These are phyloP conservation scores for Iselma pallidipennis DNA, from an alignment of 2,888 invertebrate genomes.

Conservation along the genomic window DNA sequence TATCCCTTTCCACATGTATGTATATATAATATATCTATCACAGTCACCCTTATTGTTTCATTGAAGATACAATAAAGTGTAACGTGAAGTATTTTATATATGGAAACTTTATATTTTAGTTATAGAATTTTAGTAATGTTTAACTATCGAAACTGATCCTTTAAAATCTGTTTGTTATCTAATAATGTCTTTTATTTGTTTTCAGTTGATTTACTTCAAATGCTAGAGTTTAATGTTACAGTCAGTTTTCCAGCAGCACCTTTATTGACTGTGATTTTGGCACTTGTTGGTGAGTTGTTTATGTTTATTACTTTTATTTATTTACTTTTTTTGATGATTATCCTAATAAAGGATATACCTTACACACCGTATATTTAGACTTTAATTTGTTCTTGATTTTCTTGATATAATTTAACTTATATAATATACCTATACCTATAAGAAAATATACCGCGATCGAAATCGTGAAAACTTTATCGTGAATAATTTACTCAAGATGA, in stretches of 20 bases:
- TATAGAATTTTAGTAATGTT: neutral
- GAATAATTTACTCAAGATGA: slow-evolving; percentile 21
- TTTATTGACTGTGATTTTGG: slow-evolving; percentile 94
- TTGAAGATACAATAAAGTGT: slow-evolving; percentile 19
- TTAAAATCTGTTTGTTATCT: no score
- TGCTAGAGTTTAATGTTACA: slow-evolving; percentile 95
- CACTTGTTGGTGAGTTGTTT: slow-evolving; percentile 88
- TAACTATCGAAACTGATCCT: neutral
- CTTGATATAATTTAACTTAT: neutral
- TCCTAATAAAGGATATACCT: neutral
- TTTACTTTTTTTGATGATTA: neutral
- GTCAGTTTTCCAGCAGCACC: slow-evolving; percentile 97
- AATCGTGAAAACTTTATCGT: slow-evolving; percentile 18
- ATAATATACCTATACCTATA: no score
- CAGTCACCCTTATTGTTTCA: slow-evolving; percentile 18
- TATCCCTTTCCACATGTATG: slow-evolving; percentile 8
- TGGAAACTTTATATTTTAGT: slow-evolving; percentile 7
- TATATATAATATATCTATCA: slow-evolving; percentile 28
- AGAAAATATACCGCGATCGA: slow-evolving; percentile 4
- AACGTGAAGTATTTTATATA: slow-evolving; percentile 8
- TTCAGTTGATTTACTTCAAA: slow-evolving; percentile 94
- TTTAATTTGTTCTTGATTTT: slow-evolving; percentile 12
- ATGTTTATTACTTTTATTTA: slow-evolving; percentile 5
- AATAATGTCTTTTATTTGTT: no score
- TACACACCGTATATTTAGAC: slow-evolving; percentile 14